A percentile compares a stretch with the other conserved stretches of the same genome.
Conservation (phyloP, 2,888 invertebrate species). For the Erpobdella octoculata region DNA sequence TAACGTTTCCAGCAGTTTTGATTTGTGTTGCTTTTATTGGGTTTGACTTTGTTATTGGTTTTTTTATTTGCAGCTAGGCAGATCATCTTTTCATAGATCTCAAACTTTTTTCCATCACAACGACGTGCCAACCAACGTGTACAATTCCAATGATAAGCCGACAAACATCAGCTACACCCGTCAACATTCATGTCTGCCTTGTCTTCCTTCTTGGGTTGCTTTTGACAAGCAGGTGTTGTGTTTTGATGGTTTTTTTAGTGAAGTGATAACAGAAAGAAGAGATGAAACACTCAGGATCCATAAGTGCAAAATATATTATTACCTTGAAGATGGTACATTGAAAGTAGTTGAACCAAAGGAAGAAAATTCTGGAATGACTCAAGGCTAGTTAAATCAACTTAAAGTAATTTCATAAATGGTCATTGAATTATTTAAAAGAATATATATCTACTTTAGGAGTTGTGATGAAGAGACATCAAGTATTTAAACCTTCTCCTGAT, state of each 20-base stretch:
- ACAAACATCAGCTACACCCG: slow-evolving; percentile 62
- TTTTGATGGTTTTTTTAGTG: slow-evolving; percentile 73
- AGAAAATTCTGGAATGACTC: slow-evolving; percentile 74
- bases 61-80: slow-evolving; percentile 57
- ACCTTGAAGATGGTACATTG: slow-evolving; percentile 82
- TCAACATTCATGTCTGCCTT: slow-evolving; percentile 52
- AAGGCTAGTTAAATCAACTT: too few species aligned
- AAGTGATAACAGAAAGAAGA: slow-evolving; percentile 68
- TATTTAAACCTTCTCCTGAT: slow-evolving; percentile 66
- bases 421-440: not conserved
- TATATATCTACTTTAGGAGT: slow-evolving; percentile 58
- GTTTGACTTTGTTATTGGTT: not conserved
- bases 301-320: slow-evolving; percentile 74
- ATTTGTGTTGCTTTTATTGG: not conserved
- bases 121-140: slow-evolving; percentile 40
- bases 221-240: slow-evolving; percentile 75
- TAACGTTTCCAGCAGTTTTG: not conserved
- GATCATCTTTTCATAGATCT: slow-evolving; percentile 60
- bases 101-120: slow-evolving; percentile 60
- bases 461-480: slow-evolving; percentile 70
- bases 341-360: slow-evolving; percentile 74
- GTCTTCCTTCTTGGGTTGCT: slow-evolving; percentile 74
- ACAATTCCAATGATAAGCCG: slow-evolving; percentile 57
- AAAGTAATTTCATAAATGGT: not conserved
- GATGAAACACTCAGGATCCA: slow-evolving; percentile 65